Percentiles rank a stretch among this genome's conserved stretches.
Conservation (phyloP, 2,113 vertebrate genomes). For the Pteruthius melanotis region DNA sequence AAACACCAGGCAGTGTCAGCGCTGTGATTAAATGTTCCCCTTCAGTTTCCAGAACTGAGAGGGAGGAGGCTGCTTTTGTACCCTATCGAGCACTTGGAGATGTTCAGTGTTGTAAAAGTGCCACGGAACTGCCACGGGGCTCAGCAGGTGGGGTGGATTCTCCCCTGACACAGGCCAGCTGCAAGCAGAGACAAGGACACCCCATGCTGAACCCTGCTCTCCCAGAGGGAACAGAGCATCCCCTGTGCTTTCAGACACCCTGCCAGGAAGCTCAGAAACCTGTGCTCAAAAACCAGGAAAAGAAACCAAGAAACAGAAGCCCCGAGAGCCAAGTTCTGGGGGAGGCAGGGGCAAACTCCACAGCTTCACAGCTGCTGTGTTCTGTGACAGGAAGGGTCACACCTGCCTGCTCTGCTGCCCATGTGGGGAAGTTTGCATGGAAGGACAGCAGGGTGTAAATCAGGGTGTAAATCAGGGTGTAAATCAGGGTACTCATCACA, state of each 20-base stretch:
- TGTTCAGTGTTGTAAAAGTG: not conserved
- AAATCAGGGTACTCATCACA: not conserved
- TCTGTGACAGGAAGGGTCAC: not conserved
- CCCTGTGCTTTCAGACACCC: not conserved
- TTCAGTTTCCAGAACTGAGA: not conserved
- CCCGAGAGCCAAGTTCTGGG: not conserved
- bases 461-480: not conserved
- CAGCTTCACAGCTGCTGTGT: not conserved
- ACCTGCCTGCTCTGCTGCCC: not conserved
- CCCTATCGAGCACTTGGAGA: not conserved
- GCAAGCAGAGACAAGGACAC: not conserved
- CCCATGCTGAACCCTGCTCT: not conserved
- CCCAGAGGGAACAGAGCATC: rapidly evolving
- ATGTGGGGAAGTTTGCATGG: not conserved
- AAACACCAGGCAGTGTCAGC: not conserved
- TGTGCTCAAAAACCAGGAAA: not conserved
- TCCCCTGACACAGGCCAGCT: not conserved
- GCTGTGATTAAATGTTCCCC: not conserved
- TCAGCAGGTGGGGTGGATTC: not conserved
- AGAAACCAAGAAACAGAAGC: not conserved
- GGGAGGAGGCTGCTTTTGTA: not conserved
- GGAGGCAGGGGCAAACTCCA: not conserved
- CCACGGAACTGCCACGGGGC: not conserved
- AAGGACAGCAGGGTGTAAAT: not conserved
- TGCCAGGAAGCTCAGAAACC: not conserved